Evolutionary conservation across 1,140 invertebrate genomes (phyloP), one percentile per base, ranked within the genome.

Genomic region (Hetaerina americana): DNA sequence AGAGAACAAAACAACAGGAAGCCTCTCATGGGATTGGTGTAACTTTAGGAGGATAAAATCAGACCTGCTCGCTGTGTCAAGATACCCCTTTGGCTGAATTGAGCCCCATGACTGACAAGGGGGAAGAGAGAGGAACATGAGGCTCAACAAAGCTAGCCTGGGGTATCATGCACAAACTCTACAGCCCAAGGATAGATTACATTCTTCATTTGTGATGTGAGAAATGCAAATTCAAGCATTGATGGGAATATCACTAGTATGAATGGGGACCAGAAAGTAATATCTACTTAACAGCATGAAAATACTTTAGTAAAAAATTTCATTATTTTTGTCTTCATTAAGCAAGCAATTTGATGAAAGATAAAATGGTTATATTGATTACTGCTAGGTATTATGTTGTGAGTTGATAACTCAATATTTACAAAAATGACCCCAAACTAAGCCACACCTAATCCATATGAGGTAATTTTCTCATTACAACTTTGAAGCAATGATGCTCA

Each of bases 371-470:
- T 57, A 57, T 57, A n/a, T 57, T 18, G 22, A 57, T n/a, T n/a
- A 18, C 40, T 57, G 22, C 40, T 57, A 57, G 22, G 40, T n/a
- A 57, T 57, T 57, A 57, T 57, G 15, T 57, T 57, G n/a, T 57
- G 15, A 57, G 22, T 18, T 57, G 22, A 18, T n/a, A 57, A 57
- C 40, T n/a, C 28, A 69, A 69, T 27, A 69, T 0, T 69, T 28
- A 69, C 68, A 69, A 26, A 27, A 69, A 28, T 69, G 22, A 69
- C 26, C 22, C 26, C 68, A 26, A 69, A 69, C 68, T 69, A 69
- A 69, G 68, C 68, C 68, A 69, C 68, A 69, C 68, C 68, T 69
- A n/a, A 69, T 57, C 40, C 40, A 57, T 57, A n/a, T 18, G 40
- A 57, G 40, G 22, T 57, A 12, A 57, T 57, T 57, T 57, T 57